Base-by-base conservation (phyloP, 1,140 invertebrate genomes). In the Lucilia cuprina region DNA sequence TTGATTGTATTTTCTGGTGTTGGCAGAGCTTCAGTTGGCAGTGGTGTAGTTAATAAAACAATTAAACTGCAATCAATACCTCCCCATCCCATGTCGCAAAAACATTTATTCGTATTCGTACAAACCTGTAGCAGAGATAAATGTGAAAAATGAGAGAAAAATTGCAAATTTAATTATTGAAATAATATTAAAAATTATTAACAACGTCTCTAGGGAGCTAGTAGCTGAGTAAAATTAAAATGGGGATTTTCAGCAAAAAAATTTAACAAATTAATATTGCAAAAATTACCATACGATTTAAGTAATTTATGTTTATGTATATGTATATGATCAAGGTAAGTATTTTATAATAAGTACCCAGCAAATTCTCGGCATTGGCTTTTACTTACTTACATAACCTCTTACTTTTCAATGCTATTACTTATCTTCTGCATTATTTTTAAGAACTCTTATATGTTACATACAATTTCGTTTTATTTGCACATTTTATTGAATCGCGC, bases 51-150 rank as follows among this genome's bases (percentile, higher is more conserved):
- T 70, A 95, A 93, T 86, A 95, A 93, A 85, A 95, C 93, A 86
- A 93, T 92, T 84, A 95, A 93, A 65, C 97, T 97, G 92, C 98
- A 99, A 92, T 99, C 97, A 3, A 94, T 91, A 30, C 97, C 97
- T 47, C 93, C 94, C 97, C 97, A 99, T 78, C 97, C 97, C 82
- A 92, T 91, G 87, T 96, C 92, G 93, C 98, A 99, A 89, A 96
- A 96, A 92, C 98, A 99, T 86, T 95, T 96, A 91, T 98, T 98
- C 65, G 94, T 92, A 91, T 98, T 99, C 2, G 98, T 98, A 92
- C 98, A 99, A 77, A 96, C 94, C 97, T 99, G 92, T 80, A 21
- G 12, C 70, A 74, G 41, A 35, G 21, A 13, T 30, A 82, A 60
- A 82, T 21, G 21, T 14, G 12, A 13, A 30, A 25, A 60, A 82